Conservation (phyloP, 2,888 invertebrate genomes). For the Hirudinaria manillensis region DNA sequence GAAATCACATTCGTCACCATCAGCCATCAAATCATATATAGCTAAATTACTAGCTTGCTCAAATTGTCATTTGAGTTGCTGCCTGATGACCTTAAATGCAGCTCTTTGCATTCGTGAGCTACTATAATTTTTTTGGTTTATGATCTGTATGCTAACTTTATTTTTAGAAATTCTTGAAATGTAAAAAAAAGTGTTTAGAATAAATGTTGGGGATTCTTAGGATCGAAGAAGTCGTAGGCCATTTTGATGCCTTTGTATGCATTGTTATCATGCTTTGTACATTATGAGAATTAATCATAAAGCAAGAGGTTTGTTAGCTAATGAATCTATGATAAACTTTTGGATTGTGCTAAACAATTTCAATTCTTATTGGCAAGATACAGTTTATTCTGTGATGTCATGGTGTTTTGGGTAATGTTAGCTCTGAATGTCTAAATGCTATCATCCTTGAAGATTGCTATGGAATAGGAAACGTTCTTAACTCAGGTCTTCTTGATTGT, state of each 20-base stretch:
- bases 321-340: no score
- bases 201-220: neutral
- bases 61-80: constrained; percentile 10
- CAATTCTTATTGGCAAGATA: no score
- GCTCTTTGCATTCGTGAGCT: no score
- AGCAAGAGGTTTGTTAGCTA: no score
- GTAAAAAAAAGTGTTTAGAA: neutral
- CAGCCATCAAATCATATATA: constrained; percentile 9
- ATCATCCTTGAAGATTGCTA: neutral
- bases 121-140: neutral
- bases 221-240: neutral
- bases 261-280: constrained; percentile 11
- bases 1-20: constrained; percentile 9
- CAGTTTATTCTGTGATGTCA: neutral
- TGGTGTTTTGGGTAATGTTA: neutral
- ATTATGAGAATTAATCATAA: neutral
- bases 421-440: neutral
- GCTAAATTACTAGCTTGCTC: constrained; percentile 10
- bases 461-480: constrained; percentile 1
- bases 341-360: no score
- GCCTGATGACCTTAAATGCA: no score
- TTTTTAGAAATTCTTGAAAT: neutral
- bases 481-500: constrained; percentile 14
- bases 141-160: neutral
- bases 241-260: constrained; percentile 12